Base-by-base conservation (phyloP, 2,113 vertebrate genomes). In the Henicopernis longicauda region DNA sequence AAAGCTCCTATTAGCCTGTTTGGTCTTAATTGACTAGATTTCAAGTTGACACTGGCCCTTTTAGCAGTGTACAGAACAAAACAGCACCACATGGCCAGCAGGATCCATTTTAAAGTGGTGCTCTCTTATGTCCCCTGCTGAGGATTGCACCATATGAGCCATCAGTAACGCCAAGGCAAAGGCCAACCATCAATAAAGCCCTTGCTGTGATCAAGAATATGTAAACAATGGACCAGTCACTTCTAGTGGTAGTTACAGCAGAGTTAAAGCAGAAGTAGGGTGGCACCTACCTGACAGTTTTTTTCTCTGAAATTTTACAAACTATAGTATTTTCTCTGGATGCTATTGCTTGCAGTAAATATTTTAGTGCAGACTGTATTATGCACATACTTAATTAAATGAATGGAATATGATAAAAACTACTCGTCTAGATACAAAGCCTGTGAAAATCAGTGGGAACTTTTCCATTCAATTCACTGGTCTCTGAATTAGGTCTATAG, bases 131-230 rank as follows among this genome's bases (percentile, higher is more conserved):
- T 91, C 13, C 73, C 93, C 95, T 73, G 94, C 96, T 90, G 96
- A 87, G 86, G 81, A 47, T 20, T 42, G 94, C 89, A 72, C 96
- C 83, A 50, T 93, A 50, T 92, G 97, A 96, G 93, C 88, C 93
- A 95, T 91, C 97, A 91, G 89, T 77, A 96, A 95, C 1, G 10
- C 82, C 83, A 94, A 95, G 96, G 72, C 96, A 96, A 95, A 97
- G 95, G 95, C 93, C 95, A 94, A 73, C 66, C 90, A 93, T 96
- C 95, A 86, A 96, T 94, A 96, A 91, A 90, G 58, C 85, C 77
- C 93, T 89, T 69, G 84, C 93, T 96, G 95, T 20, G 86, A 95
- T 82, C 86, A 94, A 96, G 84, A 87, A 70, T 66, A 80, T 14
- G 73, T 40, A 85, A 96, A 96, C 92, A 97, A 92, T 82, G 95